Evolutionary conservation across 2,113 vertebrate species (phyloP), one percentile per base, ranked within the genome.

Genomic region (Antechinus flavipes): DNA sequence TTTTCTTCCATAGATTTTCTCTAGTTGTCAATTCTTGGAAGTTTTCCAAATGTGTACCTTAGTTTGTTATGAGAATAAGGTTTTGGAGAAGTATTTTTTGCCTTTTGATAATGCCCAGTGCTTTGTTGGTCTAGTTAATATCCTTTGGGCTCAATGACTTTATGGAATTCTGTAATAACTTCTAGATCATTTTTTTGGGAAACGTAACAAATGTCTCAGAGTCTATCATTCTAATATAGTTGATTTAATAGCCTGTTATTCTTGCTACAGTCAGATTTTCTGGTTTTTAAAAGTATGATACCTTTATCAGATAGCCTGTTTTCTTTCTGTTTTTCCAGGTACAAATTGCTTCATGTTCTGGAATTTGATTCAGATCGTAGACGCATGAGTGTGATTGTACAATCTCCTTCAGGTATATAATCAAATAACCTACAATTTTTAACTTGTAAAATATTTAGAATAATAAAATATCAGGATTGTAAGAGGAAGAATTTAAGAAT

Each of bases 371-470:
- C 99, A 84, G 98, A 99, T 97, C 99, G 99, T 96, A 99, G 99
- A 93, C 99, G 99, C 96, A 99, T 99, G 99, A 99, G 99, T 92
- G 99, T 99, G 96, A 99, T 99, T 92, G 99, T 99, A 25, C 98
- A 99, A 97, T 99, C 98, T 95, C 99, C 99, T 35, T 99, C 99
- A 98, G 99, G 99, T 99, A 98, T 96, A 94, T 55, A 56, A 54
- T 55, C 25, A 90, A 76, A 97, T 93, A 26, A 56, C 91, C 42
- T 12, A 91, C 52, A 90, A 91, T 90, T 76, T 95, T 96, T 35
- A 89, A 54, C 47, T 95, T 97, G 54, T 93, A 25, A 54, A 95
- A 90, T 26, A 12, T 2, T 61, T 56, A 52, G 7, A 95, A 16
- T 54, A 84, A 42, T 23, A 42, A n/a, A 84, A 42, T 84, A n/a